Conservation (phyloP, 2,888 invertebrate genomes). For the Drosophila ustulata region DNA sequence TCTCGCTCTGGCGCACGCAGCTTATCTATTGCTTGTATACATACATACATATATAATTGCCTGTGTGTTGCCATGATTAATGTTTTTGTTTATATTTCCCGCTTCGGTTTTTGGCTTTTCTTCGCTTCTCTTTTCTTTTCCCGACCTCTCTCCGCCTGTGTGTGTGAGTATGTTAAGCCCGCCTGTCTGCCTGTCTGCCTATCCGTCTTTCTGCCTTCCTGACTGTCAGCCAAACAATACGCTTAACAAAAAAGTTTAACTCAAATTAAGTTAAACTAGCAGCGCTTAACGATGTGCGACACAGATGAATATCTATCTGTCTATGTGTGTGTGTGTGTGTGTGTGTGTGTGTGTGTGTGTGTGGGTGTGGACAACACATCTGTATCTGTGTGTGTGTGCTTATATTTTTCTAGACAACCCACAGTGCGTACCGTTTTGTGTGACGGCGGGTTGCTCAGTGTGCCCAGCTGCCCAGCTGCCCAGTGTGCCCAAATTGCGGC, state of each 20-base stretch:
- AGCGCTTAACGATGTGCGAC: constrained; percentile 81
- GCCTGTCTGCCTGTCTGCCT: constrained; percentile 26
- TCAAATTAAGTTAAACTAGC: constrained; percentile 81
- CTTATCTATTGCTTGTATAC: not conserved
- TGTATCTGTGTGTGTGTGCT: constrained; percentile 16
- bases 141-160: not conserved
- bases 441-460: constrained; percentile 55
- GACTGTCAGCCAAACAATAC: constrained; percentile 62
- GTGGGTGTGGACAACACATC: constrained; percentile 25
- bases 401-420: constrained; percentile 35
- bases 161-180: constrained; percentile 2
- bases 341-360: constrained; percentile 24
- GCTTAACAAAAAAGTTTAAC: constrained; percentile 80
- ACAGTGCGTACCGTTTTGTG: constrained; percentile 32
- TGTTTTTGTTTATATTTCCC: constrained; percentile 77
- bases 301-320: constrained; percentile 65
- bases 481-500: constrained; percentile 38
- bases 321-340: constrained; percentile 12
- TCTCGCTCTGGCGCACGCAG: constrained; percentile 1
- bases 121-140: constrained; percentile 8
- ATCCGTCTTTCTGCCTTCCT: constrained; percentile 2
- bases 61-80: constrained; percentile 73
- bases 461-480: constrained; percentile 25
- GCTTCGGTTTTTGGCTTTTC: constrained; percentile 46
- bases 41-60: constrained; percentile 5